These are phyloP conservation scores for Anoplopoma fimbria DNA, from an alignment of 2,113 vertebrate species.

Conservation along the genomic window DNA sequence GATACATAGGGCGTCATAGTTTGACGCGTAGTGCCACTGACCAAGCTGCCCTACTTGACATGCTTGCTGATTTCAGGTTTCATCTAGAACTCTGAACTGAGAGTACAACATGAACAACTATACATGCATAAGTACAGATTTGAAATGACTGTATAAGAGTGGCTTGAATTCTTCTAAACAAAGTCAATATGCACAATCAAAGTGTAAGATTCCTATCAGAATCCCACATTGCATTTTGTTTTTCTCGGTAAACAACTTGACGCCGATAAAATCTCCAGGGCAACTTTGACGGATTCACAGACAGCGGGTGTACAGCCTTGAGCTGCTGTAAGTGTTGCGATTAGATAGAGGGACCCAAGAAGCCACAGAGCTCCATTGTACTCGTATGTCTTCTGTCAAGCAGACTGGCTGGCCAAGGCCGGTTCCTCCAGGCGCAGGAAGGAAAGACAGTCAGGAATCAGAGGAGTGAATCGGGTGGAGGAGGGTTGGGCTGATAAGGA, in stretches of 20 bases:
- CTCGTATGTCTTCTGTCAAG: conserved; percentile 38
- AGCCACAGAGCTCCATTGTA: conserved; percentile 63
- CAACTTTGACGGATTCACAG: conserved; percentile 6
- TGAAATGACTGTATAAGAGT: not conserved
- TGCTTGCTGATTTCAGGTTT: not conserved
- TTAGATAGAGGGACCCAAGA: conserved; percentile 40
- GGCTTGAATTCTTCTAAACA: not conserved
- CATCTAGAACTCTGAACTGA: not conserved
- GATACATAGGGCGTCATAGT: too few species aligned
- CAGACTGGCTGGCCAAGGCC: conserved; percentile 58
- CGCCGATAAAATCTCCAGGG: not conserved
- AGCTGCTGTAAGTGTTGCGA: conserved; percentile 39
- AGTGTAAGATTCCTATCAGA: not conserved
- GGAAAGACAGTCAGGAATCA: conserved; percentile 28
- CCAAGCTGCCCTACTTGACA: not conserved
- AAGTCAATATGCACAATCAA: not conserved
- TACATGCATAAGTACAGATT: not conserved
- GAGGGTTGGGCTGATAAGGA: conserved; percentile 62
- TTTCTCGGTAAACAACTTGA: not conserved
- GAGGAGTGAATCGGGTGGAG: conserved; percentile 37
- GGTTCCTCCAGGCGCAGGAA: conserved; percentile 42
- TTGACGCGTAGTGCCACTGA: not conserved
- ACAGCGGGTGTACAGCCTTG: conserved; percentile 34
- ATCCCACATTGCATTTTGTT: not conserved
- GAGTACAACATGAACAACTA: not conserved